Base-by-base conservation (phyloP, 2,113 vertebrate species). In the Mustela lutreola region DNA sequence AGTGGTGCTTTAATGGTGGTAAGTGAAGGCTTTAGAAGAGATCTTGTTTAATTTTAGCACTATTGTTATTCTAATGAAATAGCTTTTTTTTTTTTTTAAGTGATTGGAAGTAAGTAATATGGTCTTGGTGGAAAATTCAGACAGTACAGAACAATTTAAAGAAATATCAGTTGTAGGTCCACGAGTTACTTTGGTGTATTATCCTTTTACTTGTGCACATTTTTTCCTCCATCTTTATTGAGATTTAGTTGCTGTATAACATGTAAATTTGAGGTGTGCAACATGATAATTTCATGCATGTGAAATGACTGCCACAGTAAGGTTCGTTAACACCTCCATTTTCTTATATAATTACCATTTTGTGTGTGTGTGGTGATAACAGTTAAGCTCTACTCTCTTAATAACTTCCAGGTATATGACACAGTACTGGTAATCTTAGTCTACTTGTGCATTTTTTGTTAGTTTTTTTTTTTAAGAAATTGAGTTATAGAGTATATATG, bases 41-140 rank as follows among this genome's bases (percentile, higher is more conserved):
- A 58, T 1, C 62, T 85, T 84, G 90, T 92, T 71, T 63, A 19
- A 67, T 65, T 96, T 95, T 84, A 39, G 56, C 21, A 60, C 85
- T 62, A 22, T 67, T 86, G 3, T 78, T 87, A 48, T 76, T 92
- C 80, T 89, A 94, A 65, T 60, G 31, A 75, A 31, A 67, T 53
- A 70, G 36, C 7, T 53, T 73, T 63, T n/a, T 62, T 94, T 45
- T 56, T 88, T 56, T n/a, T 70, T 56, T 89, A 88, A 60, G 11
- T 39, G 60, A 24, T 50, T 67, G 50, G 58, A 84, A 53, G 48
- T 89, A 53, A 39, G 7, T 80, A 92, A 73, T 89, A 60, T 56
- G 42, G 36, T 96, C 16, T 58, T 89, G 39, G 65, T 92, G 39
- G 71, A 79, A 89, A 75, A 67, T 81, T 56, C 31, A 75, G 78